phyloP scores from a whole-genome alignment of 2,113 vertebrate species.

The Peucedramus taeniatus region DNA sequence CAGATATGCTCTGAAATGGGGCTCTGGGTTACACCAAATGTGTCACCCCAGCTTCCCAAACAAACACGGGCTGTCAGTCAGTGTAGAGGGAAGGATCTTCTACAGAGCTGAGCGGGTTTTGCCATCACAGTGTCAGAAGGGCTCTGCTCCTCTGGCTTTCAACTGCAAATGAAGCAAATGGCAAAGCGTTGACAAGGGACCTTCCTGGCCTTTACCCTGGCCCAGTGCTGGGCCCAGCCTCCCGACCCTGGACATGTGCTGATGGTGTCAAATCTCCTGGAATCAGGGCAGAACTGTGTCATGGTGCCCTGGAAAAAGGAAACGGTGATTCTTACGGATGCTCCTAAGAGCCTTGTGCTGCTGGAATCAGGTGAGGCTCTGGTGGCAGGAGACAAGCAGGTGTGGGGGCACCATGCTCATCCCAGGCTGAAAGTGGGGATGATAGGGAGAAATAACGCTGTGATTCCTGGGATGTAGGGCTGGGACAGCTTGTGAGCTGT shows the following conservation, averaged over 20 bases:
- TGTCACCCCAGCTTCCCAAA: background rate
- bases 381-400: background rate
- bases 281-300: background rate
- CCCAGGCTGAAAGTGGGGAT: background rate
- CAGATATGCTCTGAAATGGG: background rate
- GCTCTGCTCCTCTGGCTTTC: background rate
- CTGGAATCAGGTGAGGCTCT: background rate
- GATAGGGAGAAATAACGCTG: background rate
- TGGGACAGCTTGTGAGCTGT: background rate
- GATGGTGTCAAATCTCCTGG: background rate
- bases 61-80: accelerated
- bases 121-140: background rate
- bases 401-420: accelerated
- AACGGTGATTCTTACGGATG: background rate
- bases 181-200: background rate
- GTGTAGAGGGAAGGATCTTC: background rate
- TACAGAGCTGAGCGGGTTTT: background rate
- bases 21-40: background rate
- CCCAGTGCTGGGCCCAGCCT: background rate
- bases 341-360: background rate
- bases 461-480: background rate
- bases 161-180: constrained; percentile 26
- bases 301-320: background rate
- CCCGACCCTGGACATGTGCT: background rate
- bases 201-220: background rate